A percentile compares a stretch with the other conserved stretches of the same genome.
Evolutionary conservation across 2,797 vertebrate genomes (phyloP).

Genomic region (Gadopsis bispinosus): DNA sequence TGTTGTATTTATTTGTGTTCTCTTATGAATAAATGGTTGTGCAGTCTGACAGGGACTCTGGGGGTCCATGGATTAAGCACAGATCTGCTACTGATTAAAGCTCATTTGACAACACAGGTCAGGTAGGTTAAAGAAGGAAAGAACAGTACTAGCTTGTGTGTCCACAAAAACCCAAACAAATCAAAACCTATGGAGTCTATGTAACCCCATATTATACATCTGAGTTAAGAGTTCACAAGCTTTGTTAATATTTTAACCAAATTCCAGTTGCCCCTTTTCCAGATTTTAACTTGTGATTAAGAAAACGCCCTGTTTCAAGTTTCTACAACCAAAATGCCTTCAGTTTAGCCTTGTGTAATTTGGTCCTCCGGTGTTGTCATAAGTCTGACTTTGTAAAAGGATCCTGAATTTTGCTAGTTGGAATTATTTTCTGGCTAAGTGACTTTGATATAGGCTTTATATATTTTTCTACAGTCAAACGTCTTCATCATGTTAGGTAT

Average conservation of each 20-base stretch:
- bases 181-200: neutral
- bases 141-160: neutral
- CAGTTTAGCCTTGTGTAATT: conserved; percentile 67
- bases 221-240: conserved; percentile 23
- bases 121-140: conserved; percentile 2
- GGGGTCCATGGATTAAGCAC: conserved; percentile 1
- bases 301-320: conserved; percentile 59
- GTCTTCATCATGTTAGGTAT: conserved; percentile 55
- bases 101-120: conserved; percentile 5
- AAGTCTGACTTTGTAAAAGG: conserved; percentile 50
- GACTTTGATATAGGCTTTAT: conserved; percentile 67
- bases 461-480: conserved; percentile 79
- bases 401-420: conserved; percentile 62
- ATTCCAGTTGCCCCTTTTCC: conserved; percentile 51
- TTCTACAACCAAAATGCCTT: conserved; percentile 81
- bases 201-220: conserved; percentile 31
- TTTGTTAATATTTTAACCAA: conserved; percentile 6
- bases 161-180: conserved; percentile 15
- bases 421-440: conserved; percentile 67
- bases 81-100: conserved; percentile 16
- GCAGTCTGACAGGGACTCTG: conserved; percentile 21
- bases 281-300: conserved; percentile 38
- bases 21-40: conserved; percentile 11
- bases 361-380: conserved; percentile 66
- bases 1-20: conserved; percentile 6